phyloP scores from a whole-genome alignment of 2,888 invertebrate genomes.

The Pristionchus entomophagus region DNA sequence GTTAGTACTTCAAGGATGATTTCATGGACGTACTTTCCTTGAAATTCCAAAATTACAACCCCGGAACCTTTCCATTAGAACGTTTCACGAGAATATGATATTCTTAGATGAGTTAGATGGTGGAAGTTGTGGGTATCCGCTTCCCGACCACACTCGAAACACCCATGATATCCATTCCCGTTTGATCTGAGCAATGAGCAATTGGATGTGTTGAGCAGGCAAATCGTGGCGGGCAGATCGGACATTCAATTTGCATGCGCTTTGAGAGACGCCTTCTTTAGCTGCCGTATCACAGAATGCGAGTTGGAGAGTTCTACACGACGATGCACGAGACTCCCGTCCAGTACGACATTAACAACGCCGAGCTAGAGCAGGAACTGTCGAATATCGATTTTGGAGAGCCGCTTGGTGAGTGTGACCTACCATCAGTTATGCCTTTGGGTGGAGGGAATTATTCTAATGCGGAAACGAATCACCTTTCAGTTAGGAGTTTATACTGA shows the following conservation, averaged over 20 bases:
- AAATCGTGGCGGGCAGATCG: neutral
- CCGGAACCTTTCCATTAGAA: no score
- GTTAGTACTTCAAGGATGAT: no score
- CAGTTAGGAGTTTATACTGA: neutral
- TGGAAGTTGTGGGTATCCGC: no score
- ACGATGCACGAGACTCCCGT: neutral
- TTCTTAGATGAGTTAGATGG: no score
- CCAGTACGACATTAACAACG: neutral
- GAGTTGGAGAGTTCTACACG: constrained; percentile 1
- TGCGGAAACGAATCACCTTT: neutral
- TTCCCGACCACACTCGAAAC: no score
- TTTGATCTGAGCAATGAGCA: neutral
- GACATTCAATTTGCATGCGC: neutral
- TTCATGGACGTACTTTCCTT: no score
- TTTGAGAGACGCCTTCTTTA: no score
- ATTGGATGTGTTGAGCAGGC: neutral
- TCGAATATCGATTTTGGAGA: constrained; percentile 26
- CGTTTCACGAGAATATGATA: no score
- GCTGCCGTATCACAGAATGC: no score
- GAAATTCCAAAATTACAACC: no score
- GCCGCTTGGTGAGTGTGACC: neutral
- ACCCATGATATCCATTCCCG: neutral
- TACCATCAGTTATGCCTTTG: neutral
- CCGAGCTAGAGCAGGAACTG: neutral
- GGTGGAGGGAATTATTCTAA: no score